Evolutionary conservation across 1,140 invertebrate species (phyloP), one percentile per base, ranked within the genome.

Genomic region (Microplitis mediator): DNA sequence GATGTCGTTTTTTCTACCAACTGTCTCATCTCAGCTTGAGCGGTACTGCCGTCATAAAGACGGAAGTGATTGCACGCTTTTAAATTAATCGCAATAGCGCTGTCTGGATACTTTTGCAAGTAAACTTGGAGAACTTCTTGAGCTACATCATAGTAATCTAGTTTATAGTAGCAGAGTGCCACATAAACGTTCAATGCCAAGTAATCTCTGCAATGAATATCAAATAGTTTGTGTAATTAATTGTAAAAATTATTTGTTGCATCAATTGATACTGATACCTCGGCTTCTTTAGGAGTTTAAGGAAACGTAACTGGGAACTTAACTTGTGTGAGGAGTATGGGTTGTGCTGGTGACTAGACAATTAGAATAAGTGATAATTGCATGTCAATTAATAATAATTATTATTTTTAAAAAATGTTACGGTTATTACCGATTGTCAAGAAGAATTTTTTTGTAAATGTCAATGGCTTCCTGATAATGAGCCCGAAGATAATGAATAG

Each of bases 401-500:
- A 11, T 9, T 6, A 23, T 23, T 23, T 23, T 23, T 23, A 23
- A 23, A 23, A 23, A 23, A 2, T 61, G 45, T 31, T 6, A 50
- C 60, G 50, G n/a, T 50, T 76, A 77, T 78, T 81, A 95, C 94
- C 95, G 93, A 87, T 98, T 97, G 77, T 97, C 95, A 1, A 97
- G 84, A 13, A 99, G 87, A 63, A 99, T 91, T 75, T 95, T 91
- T 86, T 99, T 99, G 82, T 99, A 99, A 76, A 99, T 97, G 86
- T 99, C 98, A 77, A 99, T 99, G 31, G 98, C 97, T 87, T 99
- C 98, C 86, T 99, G 97, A 85, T 98, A 99, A 84, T 99, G 97
- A 50, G 94, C 93, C 50, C 97, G 89, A 56, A 99, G 88, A 84
- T 98, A 99, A 85, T 99, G 97, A 78, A 99, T 96, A 0, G 97